Conservation (phyloP, 2,113 vertebrate genomes). For the Gymnogyps californianus region DNA sequence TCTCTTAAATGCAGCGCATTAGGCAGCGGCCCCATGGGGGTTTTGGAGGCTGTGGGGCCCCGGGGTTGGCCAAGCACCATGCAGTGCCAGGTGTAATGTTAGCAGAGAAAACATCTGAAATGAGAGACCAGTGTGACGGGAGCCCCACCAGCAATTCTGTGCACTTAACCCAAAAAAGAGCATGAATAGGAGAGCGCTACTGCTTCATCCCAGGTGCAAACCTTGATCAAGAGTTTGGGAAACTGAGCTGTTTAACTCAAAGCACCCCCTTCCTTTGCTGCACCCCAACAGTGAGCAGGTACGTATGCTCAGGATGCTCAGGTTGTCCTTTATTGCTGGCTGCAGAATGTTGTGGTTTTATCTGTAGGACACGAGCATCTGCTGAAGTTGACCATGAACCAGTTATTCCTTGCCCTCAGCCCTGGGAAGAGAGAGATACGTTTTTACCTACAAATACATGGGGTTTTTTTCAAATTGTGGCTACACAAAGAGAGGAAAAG, state of each 20-base stretch:
- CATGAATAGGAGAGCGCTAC: accelerated
- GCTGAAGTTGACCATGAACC: not conserved
- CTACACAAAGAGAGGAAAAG: not conserved
- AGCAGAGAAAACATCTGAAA: not conserved
- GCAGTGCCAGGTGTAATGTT: not conserved
- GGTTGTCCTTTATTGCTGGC: not conserved
- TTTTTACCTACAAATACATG: not conserved
- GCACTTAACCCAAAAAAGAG: not conserved
- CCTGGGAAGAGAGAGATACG: not conserved
- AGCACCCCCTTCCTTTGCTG: not conserved
- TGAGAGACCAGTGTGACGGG: accelerated
- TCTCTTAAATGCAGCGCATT: not conserved
- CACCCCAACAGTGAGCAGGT: accelerated
- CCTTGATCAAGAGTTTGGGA: not conserved
- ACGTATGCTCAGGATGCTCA: not conserved
- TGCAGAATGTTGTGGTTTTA: not conserved
- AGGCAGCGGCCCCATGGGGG: not conserved
- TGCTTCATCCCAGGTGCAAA: not conserved
- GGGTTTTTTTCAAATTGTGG: accelerated
- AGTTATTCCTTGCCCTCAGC: not conserved
- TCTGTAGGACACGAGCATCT: not conserved
- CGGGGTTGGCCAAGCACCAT: accelerated
- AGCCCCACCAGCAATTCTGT: not conserved
- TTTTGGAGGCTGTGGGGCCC: not conserved
- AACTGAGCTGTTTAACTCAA: not conserved